Conservation (phyloP, 2,797 vertebrate genomes). For the Acanthiza pusilla region DNA sequence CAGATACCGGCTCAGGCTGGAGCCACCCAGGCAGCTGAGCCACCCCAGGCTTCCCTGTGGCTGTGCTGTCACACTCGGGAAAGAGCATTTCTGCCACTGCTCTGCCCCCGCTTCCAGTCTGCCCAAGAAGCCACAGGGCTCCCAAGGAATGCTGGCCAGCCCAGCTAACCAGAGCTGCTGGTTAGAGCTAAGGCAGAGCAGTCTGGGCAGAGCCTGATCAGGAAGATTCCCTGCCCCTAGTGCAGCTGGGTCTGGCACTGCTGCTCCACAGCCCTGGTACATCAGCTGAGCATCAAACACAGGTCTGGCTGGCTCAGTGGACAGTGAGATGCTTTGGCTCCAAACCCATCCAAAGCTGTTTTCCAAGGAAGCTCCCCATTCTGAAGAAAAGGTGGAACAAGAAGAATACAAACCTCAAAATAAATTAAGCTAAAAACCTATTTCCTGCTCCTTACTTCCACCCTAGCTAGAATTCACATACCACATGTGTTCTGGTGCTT, state of each 20-base stretch:
- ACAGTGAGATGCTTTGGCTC: neutral
- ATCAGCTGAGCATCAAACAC: rapidly evolving
- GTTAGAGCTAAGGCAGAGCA: neutral
- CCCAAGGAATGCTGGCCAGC: neutral
- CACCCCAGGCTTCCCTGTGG: neutral
- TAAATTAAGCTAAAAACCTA: neutral
- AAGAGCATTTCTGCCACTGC: neutral
- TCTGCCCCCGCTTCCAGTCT: neutral
- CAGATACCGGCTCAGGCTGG: rapidly evolving
- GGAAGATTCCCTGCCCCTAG: neutral
- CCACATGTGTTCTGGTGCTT: neutral
- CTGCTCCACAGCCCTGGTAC: neutral
- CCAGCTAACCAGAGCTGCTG: neutral
- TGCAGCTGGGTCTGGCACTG: neutral
- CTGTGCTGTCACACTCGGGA: neutral
- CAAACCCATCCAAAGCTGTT: neutral
- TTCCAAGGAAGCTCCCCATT: neutral
- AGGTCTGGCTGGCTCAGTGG: neutral
- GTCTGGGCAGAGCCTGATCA: neutral
- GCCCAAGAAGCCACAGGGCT: neutral
- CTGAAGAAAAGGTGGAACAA: neutral
- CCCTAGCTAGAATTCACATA: neutral
- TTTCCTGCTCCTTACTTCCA: neutral
- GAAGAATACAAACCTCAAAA: neutral
- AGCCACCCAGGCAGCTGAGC: neutral